These are phyloP conservation scores for Tricholaema leucomelas DNA, from an alignment of 2,113 vertebrate genomes.

Conservation along the genomic window DNA sequence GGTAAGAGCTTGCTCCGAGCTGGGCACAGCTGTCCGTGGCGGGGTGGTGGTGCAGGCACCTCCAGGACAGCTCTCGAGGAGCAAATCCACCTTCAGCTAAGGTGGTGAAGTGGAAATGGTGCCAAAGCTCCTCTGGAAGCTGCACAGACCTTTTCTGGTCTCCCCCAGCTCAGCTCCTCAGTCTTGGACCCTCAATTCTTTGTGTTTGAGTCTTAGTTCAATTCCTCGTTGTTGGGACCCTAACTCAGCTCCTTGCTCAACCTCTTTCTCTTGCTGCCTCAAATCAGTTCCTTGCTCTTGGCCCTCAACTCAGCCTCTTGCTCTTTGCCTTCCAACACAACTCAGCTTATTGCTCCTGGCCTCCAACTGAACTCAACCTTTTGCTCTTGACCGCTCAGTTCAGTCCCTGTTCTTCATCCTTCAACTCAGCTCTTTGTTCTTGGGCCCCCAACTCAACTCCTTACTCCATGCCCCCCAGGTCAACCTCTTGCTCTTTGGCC, in stretches of 20 bases:
- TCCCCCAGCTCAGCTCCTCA: background rate
- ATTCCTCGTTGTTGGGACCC: background rate
- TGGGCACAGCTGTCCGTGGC: fast-evolving
- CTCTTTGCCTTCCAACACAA: background rate
- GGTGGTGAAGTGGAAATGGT: fast-evolving
- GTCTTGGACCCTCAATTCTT: background rate
- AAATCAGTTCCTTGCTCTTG: background rate
- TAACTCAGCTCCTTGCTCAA: background rate
- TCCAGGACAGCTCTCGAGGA: background rate
- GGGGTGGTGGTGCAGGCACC: fast-evolving
- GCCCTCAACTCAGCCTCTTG: background rate
- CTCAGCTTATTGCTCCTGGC: background rate
- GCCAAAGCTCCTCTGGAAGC: background rate
- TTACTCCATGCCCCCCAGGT: background rate
- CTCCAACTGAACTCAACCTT: background rate
- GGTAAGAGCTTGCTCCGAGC: slow-evolving; percentile 69
- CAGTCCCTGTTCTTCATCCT: background rate
- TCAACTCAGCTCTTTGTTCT: too few species aligned
- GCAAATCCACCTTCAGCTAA: background rate
- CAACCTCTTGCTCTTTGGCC: background rate
- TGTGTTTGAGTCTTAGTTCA: too few species aligned
- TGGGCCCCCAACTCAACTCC: too few species aligned
- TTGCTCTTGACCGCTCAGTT: background rate
- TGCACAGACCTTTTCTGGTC: fast-evolving
- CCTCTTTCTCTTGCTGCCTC: background rate